These are phyloP conservation scores for Cromileptes altivelis DNA, from an alignment of 2,113 vertebrate species.

Conservation along the genomic window DNA sequence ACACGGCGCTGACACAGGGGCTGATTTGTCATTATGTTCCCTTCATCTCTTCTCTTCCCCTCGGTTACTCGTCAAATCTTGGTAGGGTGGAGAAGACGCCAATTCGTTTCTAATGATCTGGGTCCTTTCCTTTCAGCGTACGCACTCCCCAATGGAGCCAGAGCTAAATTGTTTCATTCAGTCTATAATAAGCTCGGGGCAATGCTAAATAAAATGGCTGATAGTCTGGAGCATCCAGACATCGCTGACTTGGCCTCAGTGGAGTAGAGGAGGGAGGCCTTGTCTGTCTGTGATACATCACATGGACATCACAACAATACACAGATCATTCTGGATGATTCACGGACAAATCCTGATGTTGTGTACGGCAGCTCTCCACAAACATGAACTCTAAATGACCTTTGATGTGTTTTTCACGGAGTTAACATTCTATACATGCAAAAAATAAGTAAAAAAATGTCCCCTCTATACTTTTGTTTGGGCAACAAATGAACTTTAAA, in stretches of 20 bases:
- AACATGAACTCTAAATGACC: background rate
- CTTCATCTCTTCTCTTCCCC: background rate
- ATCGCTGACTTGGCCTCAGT: conserved; percentile 19
- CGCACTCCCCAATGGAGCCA: conserved; percentile 32
- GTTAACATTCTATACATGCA: background rate
- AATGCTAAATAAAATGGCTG: conserved; percentile 43
- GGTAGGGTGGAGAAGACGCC: conserved; percentile 31
- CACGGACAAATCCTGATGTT: conserved; percentile 3
- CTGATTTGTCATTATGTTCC: conserved; percentile 31
- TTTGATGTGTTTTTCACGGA: background rate
- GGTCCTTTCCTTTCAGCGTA: conserved; percentile 35
- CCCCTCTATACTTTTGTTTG: background rate
- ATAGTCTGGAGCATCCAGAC: conserved; percentile 29
- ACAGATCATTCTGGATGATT: conserved; percentile 1
- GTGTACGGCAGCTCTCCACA: background rate
- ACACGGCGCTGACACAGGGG: conserved; percentile 5
- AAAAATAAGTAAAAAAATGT: background rate
- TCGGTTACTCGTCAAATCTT: conserved; percentile 10
- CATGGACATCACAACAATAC: background rate
- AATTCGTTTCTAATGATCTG: conserved; percentile 58
- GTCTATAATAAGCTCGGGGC: conserved; percentile 58
- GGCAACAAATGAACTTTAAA: background rate
- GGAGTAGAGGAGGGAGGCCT: background rate
- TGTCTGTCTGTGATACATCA: conserved; percentile 21
- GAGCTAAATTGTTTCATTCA: conserved; percentile 66